Evolutionary conservation across 2,113 vertebrate species (phyloP).

Genomic region (Promerops cafer): DNA sequence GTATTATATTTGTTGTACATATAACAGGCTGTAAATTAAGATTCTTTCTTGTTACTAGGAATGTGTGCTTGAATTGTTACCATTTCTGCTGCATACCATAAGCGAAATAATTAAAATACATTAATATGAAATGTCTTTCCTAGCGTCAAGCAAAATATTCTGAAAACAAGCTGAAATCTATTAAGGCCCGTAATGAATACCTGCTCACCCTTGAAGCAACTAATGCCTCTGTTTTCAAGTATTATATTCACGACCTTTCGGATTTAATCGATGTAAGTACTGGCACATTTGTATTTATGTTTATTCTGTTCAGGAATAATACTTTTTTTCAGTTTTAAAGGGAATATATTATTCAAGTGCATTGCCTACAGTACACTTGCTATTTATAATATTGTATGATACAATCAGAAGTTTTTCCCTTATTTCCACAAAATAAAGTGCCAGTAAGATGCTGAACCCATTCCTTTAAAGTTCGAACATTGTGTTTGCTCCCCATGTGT

Average conservation of each 20-base stretch:
- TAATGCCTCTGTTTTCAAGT: conserved; percentile 97
- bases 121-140: conserved; percentile 31
- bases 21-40: neutral
- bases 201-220: conserved; percentile 96
- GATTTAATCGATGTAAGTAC: conserved; percentile 97
- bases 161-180: conserved; percentile 98
- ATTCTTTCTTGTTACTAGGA: neutral
- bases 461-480: neutral
- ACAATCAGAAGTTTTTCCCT: neutral
- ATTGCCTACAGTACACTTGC: neutral
- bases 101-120: neutral
- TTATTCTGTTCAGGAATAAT: neutral
- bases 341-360: neutral
- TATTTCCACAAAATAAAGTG: neutral
- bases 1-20: neutral
- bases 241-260: conserved; percentile 96
- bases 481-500: neutral
- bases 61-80: neutral
- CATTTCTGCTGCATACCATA: neutral
- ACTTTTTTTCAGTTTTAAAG: neutral
- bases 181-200: conserved; percentile 97
- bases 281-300: neutral
- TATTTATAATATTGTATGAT: neutral
- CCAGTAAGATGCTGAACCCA: neutral
- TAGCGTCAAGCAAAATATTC: conserved; percentile 99